Evolutionary conservation across 2,797 vertebrate species (phyloP), one percentile per base, ranked within the genome.

Genomic region (Paguma larvata): DNA sequence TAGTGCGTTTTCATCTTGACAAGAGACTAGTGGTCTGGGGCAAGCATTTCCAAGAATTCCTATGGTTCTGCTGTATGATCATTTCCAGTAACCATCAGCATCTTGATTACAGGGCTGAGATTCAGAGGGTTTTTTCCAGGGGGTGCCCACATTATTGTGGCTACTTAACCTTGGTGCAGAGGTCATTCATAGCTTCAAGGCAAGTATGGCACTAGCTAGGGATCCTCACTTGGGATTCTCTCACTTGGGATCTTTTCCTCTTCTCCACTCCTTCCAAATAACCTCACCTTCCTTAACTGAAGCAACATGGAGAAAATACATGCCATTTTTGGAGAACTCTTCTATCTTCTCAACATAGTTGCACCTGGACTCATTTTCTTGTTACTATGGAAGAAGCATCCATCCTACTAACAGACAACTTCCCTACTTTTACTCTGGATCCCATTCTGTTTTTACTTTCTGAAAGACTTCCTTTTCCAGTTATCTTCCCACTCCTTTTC

Each of bases 381-480:
- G 4, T 41, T 92, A 62, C 0, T n/a, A 23, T 56, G 38, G 46
- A 78, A 87, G 27, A 83, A 46, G 5, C 85, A 51, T 83, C 19
- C 19, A 83, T 82, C 10, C 16, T 48, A 34, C 34, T 21, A 41
- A 91, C 27, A 5, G 25, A 80, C 21, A 21, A 27, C 1, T 38
- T 9, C 10, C 89, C 11, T 46, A 72, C 27, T 79, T 89, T 67
- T 38, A 27, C 41, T 88, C 46, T 44, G 19, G 32, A 68, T 78
- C 3, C 15, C 23, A 53, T 79, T 75, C 51, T 41, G 59, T 48
- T 46, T 41, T 67, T n/a, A 62, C n/a, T 83, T 67, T 48, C 5
- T 53, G 63, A 85, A 91, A 8, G n/a, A 86, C 62, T 70, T 94
- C 63, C 68, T 59, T 91, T 63, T 95, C 67, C n/a, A 85, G n/a